These are phyloP conservation scores for Drosophila vallismaia DNA, from an alignment of 2,888 invertebrate species.

Conservation along the genomic window DNA sequence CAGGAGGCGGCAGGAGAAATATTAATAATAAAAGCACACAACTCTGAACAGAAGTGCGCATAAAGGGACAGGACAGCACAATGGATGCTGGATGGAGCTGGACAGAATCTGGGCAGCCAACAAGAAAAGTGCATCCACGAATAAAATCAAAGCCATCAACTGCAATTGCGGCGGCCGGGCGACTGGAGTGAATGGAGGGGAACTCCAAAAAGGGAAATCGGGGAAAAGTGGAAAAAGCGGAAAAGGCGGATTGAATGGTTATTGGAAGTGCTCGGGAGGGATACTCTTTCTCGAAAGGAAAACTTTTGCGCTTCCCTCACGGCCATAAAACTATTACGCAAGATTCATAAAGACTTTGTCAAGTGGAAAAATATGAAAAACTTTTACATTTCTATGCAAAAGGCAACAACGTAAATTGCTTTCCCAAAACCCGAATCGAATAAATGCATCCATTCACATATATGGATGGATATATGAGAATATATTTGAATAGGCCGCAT, in stretches of 20 bases:
- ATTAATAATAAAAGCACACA: slow-evolving; percentile 79
- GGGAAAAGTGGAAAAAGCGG: slow-evolving; percentile 4
- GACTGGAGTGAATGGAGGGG: slow-evolving; percentile 1
- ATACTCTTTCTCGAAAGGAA: slow-evolving; percentile 41
- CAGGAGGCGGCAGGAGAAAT: slow-evolving; percentile 45
- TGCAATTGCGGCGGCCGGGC: slow-evolving; percentile 64
- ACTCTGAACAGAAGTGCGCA: slow-evolving; percentile 49
- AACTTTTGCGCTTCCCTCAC: slow-evolving; percentile 64
- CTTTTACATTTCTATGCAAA: slow-evolving; percentile 76
- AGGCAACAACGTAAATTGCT: slow-evolving; percentile 63
- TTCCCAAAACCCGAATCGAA: slow-evolving; percentile 16
- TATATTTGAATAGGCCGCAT: slow-evolving; percentile 14
- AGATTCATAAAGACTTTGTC: slow-evolving; percentile 77
- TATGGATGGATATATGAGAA: background rate
- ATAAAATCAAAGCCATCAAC: slow-evolving; percentile 80
- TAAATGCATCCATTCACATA: background rate
- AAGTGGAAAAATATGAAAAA: slow-evolving; percentile 80
- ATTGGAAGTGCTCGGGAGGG: slow-evolving; percentile 64
- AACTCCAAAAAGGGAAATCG: background rate
- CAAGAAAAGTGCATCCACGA: slow-evolving; percentile 79
- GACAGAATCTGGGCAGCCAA: slow-evolving; percentile 57
- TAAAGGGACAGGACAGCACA: slow-evolving; percentile 63
- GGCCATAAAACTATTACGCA: slow-evolving; percentile 77
- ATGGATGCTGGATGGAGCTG: slow-evolving; percentile 60
- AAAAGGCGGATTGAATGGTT: slow-evolving; percentile 72